These are phyloP conservation scores for Andrena cerasifolii DNA, from an alignment of 1,140 invertebrate genomes.

Conservation along the genomic window DNA sequence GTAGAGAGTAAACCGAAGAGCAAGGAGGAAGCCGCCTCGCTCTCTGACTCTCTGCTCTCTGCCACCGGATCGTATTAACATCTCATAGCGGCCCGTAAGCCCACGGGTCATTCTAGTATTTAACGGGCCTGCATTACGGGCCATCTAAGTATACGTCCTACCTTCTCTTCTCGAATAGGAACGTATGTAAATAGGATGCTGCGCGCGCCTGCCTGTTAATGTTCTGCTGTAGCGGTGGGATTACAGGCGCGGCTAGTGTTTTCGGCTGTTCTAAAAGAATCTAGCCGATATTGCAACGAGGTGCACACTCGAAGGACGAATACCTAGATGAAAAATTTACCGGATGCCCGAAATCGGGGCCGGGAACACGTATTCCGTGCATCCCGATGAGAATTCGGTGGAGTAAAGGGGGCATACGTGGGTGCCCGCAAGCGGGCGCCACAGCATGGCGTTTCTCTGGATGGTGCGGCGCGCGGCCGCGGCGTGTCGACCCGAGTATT, in stretches of 20 bases:
- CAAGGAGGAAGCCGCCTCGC: slow-evolving; percentile 38
- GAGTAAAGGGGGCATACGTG: slow-evolving; percentile 29
- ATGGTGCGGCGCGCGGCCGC: neutral
- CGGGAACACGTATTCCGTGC: slow-evolving; percentile 32
- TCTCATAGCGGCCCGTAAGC: slow-evolving; percentile 68
- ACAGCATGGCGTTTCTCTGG: no score
- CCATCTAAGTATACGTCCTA: slow-evolving; percentile 36
- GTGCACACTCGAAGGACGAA: no score
- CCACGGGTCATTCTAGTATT: slow-evolving; percentile 71
- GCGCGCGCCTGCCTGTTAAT: slow-evolving; percentile 45
- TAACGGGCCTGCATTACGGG: slow-evolving; percentile 69
- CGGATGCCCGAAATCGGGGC: slow-evolving; percentile 18
- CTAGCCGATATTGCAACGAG: neutral
- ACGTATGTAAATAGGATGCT: slow-evolving; percentile 45
- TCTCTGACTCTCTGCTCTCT: no score
- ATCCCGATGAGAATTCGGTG: slow-evolving; percentile 13
- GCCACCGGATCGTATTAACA: slow-evolving; percentile 70
- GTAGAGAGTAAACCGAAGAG: neutral
- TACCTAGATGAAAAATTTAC: neutral
- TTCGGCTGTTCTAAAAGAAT: slow-evolving; percentile 2
- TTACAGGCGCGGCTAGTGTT: neutral
- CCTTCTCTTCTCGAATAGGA: slow-evolving; percentile 39
- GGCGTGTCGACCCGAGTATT: slow-evolving; percentile 66
- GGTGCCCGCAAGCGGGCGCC: no score
- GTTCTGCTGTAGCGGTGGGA: slow-evolving; percentile 25